Percentiles rank a stretch among this genome's conserved stretches.
Evolutionary conservation across 2,113 vertebrate genomes (phyloP).

Genomic region (Oncorhynchus clarkii): DNA sequence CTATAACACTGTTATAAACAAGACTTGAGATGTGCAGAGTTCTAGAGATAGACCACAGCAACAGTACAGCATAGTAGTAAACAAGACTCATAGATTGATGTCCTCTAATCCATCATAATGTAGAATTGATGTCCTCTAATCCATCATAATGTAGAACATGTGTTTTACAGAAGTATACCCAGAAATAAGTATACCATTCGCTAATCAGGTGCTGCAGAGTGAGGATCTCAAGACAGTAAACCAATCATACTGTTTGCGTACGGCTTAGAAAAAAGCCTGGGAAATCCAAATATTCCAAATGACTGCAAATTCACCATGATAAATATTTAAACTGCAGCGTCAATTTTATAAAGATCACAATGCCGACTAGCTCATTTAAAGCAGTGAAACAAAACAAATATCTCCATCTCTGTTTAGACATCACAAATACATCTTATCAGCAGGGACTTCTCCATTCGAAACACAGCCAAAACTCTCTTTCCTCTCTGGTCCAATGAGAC

Average conservation of each 20-base stretch:
- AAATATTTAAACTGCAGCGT: conserved; percentile 73
- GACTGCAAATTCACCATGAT: conserved; percentile 67
- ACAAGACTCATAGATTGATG: conserved; percentile 22
- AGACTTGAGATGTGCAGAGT: background rate
- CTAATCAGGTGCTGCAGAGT: background rate
- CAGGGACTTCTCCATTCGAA: conserved; percentile 61
- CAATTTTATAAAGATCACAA: conserved; percentile 57
- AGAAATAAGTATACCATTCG: background rate
- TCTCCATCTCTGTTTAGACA: conserved; percentile 59
- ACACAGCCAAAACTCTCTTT: conserved; percentile 66
- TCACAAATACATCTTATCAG: conserved; percentile 69
- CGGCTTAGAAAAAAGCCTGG: conserved; percentile 30
- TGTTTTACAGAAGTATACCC: too few relatives aligned
- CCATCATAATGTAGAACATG: background rate
- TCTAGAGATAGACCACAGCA: background rate
- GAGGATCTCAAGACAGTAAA: background rate
- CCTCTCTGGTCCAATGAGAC: conserved; percentile 61
- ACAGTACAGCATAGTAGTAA: background rate
- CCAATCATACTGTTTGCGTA: conserved; percentile 22
- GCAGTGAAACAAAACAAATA: conserved; percentile 71
- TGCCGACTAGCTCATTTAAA: conserved; percentile 47
- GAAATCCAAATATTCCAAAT: conserved; percentile 47
- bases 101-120: background rate
- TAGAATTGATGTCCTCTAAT: background rate
- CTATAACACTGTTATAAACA: background rate